These are phyloP conservation scores for Sebastes kiyomatsui DNA, from an alignment of 2,797 vertebrate species.

Conservation along the genomic window DNA sequence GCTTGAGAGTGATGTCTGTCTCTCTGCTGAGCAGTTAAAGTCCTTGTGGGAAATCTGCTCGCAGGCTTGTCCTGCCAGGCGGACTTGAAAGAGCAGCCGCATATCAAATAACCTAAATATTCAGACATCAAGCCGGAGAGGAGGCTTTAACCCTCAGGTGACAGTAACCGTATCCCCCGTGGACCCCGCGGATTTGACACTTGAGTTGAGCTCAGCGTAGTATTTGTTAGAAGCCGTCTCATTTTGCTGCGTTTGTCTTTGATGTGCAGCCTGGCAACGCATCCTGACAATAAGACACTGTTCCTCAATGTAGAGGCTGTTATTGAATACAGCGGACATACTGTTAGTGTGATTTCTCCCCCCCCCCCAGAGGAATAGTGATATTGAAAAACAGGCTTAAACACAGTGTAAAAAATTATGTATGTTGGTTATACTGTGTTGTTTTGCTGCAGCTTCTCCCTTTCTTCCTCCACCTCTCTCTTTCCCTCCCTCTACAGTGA, in stretches of 20 bases:
- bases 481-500: slow-evolving; percentile 6
- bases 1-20: slow-evolving; percentile 46
- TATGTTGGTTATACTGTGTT: slow-evolving; percentile 30
- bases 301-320: neutral
- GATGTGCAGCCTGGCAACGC: slow-evolving; percentile 34
- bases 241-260: slow-evolving; percentile 55
- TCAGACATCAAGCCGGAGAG: slow-evolving; percentile 62
- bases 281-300: slow-evolving; percentile 19
- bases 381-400: slow-evolving; percentile 7
- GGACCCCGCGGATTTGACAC: slow-evolving; percentile 46
- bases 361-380: neutral
- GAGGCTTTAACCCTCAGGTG: slow-evolving; percentile 66
- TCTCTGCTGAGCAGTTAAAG: slow-evolving; percentile 57
- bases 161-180: slow-evolving; percentile 62
- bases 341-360: neutral
- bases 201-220: slow-evolving; percentile 54
- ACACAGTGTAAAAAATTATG: neutral
- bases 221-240: slow-evolving; percentile 54
- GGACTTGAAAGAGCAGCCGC: slow-evolving; percentile 63
- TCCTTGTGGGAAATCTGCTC: slow-evolving; percentile 67
- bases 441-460: slow-evolving; percentile 7
- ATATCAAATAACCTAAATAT: slow-evolving; percentile 68
- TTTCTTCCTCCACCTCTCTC: neutral
- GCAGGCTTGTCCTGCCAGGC: slow-evolving; percentile 61
- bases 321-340: neutral